phyloP scores from a whole-genome alignment of 2,888 invertebrate species.

The Theodoxus fluviatilis region DNA sequence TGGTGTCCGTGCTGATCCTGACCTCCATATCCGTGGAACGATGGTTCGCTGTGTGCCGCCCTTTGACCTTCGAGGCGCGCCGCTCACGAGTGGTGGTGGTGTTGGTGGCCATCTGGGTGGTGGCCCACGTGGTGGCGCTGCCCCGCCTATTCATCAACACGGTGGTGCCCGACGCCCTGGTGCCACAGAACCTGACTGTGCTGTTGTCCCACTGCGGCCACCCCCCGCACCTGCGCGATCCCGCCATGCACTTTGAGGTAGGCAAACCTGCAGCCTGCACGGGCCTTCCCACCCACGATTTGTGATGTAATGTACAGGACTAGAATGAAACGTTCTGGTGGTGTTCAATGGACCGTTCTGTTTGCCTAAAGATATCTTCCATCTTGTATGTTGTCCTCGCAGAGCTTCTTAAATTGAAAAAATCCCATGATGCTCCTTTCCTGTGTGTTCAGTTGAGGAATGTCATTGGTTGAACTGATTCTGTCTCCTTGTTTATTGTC shows the following conservation, averaged over 20 bases:
- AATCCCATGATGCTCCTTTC: too few species aligned
- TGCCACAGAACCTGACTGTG: slow-evolving; percentile 41
- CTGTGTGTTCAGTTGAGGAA: too few species aligned
- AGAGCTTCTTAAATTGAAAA: too few species aligned
- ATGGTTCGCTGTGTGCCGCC: slow-evolving; percentile 93
- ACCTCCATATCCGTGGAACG: slow-evolving; percentile 92
- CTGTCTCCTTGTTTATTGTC: too few species aligned
- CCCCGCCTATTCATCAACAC: slow-evolving; percentile 51
- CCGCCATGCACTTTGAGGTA: slow-evolving; percentile 43
- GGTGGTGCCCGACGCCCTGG: slow-evolving; percentile 39
- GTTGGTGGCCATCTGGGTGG: slow-evolving; percentile 82
- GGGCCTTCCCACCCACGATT: too few species aligned
- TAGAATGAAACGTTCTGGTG: too few species aligned
- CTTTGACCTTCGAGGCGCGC: slow-evolving; percentile 85
- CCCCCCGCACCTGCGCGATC: slow-evolving; percentile 30
- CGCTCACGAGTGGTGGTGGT: slow-evolving; percentile 81
- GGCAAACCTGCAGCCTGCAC: too few species aligned
- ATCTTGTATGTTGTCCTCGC: too few species aligned
- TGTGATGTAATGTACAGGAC: too few species aligned
- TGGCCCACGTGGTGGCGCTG: slow-evolving; percentile 70
- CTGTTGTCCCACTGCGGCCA: slow-evolving; percentile 45
- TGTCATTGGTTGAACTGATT: too few species aligned
- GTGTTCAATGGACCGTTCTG: too few species aligned
- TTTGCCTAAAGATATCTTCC: too few species aligned
- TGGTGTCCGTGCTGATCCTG: slow-evolving; percentile 85